Evolutionary conservation across 1,140 invertebrate species (phyloP).

Genomic region (Coptotermes formosanus): DNA sequence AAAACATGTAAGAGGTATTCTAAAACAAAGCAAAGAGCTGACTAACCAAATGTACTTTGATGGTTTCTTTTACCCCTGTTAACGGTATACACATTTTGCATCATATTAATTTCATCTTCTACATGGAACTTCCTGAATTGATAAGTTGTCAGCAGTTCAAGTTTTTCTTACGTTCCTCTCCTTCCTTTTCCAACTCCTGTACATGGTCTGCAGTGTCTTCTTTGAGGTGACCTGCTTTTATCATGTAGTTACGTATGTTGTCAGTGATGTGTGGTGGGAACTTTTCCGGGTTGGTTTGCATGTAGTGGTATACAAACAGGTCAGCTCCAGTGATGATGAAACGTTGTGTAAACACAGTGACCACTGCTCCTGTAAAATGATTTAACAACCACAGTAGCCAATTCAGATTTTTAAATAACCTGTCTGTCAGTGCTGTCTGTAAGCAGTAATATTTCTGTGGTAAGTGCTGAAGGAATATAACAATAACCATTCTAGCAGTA

Average conservation of each 20-base stretch:
- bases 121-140: too few relatives aligned
- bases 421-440: neutral
- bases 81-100: too few relatives aligned
- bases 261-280: constrained; percentile 61
- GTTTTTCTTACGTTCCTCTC: neutral
- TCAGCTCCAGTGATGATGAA: constrained; percentile 68
- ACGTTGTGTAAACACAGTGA: constrained; percentile 63
- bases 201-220: constrained; percentile 50
- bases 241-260: constrained; percentile 62
- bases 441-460: neutral
- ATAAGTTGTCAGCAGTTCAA: neutral
- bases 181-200: neutral
- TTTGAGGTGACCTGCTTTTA: constrained; percentile 55
- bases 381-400: neutral
- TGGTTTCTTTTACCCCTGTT: too few relatives aligned
- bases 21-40: too few relatives aligned
- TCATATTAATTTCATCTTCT: too few relatives aligned
- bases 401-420: neutral
- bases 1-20: too few relatives aligned
- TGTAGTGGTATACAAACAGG: constrained; percentile 66
- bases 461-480: neutral
- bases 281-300: constrained; percentile 65
- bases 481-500: too few relatives aligned
- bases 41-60: too few relatives aligned
- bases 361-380: constrained; percentile 52